Evolutionary conservation across 2,888 invertebrate species (phyloP), one percentile per base, ranked within the genome.

Genomic region (Drosophila demipolita): DNA sequence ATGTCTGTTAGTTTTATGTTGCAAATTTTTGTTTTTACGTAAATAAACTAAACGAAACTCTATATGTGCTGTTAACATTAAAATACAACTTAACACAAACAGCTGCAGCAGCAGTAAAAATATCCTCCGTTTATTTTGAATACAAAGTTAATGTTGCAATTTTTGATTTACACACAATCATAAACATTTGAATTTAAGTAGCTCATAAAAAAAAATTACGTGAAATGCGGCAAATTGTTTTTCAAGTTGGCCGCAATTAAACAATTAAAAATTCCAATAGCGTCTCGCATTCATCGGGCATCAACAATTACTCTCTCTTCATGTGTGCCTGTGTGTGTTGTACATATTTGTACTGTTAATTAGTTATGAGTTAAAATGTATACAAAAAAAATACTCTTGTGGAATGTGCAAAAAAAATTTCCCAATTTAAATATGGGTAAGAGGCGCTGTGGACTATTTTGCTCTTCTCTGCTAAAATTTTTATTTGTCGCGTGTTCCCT

Each of bases 261-360:
- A 87, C 82, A 84, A 89, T 89, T 84, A 79, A 75, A 76, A 84
- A 84, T 84, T 87, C 84, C 83, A 79, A 87, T 79, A 79, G 65
- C 87, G 82, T 84, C 4, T 45, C 67, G 70, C 67, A 69, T 55
- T 75, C 79, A 71, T 65, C 64, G 67, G 75, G 75, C 87, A 84
- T 84, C 87, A 79, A 89, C 89, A 87, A 66, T 60, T 15, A 20
- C 65, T 42, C 64, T 71, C 76, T 74, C 74, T 52, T 35, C 23
- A 12, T 12, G n/a, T 45, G 26, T 52, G 52, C n/a, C 23, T 50
- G 36, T 38, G n/a, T 53, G 20, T 12, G 20, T 12, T 68, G 32
- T 45, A 32, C 23, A n/a, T 88, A 64, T 86, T 88, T 75, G 87
- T 62, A 78, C 68, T 82, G 65, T 67, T 87, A 86, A 88, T 89